Percentiles rank a stretch among this genome's conserved stretches.
phyloP scores from a whole-genome alignment of 2,797 vertebrate species.

The Salarias fasciatus region DNA sequence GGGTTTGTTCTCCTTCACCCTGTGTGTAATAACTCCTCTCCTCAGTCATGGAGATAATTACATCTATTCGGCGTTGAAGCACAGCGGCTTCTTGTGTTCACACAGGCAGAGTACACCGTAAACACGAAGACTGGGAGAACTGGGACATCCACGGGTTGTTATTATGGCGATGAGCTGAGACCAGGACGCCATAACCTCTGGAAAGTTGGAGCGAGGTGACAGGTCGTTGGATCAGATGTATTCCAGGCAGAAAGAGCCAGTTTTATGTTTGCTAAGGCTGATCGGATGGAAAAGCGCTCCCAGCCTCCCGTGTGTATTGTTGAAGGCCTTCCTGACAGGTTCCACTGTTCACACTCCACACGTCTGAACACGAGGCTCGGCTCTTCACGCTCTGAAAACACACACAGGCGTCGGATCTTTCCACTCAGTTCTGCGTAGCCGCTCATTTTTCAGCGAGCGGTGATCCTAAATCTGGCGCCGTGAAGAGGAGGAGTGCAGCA shows the following conservation, averaged over 20 bases:
- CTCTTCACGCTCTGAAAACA: conserved; percentile 43
- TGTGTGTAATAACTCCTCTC: too few relatives aligned
- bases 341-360: conserved; percentile 48
- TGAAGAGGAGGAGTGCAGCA: conserved; percentile 5
- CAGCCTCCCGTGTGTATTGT: conserved; percentile 18
- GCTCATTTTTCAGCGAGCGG: conserved; percentile 15
- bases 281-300: conserved; percentile 53
- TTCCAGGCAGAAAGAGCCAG: conserved; percentile 17
- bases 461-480: conserved; percentile 25
- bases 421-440: conserved; percentile 37
- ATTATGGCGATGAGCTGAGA: too few relatives aligned
- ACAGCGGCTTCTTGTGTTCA: too few relatives aligned
- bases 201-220: conserved; percentile 24
- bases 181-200: conserved; percentile 20
- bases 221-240: conserved; percentile 32
- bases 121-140: too few relatives aligned
- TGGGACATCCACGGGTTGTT: too few relatives aligned
- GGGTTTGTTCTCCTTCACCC: too few relatives aligned
- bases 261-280: conserved; percentile 29
- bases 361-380: conserved; percentile 48
- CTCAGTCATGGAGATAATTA: too few relatives aligned
- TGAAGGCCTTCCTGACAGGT: conserved; percentile 54
- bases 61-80: conserved; percentile 3
- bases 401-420: conserved; percentile 53
- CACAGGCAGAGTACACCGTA: too few relatives aligned